Conservation (phyloP, 2,113 vertebrate species). For the Megalops atlanticus region DNA sequence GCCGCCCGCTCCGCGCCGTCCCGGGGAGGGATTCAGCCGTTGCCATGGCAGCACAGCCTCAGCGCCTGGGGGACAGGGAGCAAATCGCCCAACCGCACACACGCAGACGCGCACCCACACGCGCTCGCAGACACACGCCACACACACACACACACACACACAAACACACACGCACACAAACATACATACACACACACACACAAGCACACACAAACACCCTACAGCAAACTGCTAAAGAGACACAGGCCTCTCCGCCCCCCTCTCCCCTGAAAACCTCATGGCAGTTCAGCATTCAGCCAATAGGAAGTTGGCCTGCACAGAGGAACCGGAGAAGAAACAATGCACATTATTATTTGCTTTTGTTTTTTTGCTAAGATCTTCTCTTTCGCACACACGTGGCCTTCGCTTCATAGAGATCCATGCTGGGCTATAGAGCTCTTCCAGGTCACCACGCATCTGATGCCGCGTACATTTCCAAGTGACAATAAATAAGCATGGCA, state of each 20-base stretch:
- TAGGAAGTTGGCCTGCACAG: not conserved
- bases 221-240: not conserved
- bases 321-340: not conserved
- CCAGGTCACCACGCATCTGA: not conserved
- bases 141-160: slow-evolving; percentile 37
- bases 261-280: not conserved
- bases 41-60: slow-evolving; percentile 76
- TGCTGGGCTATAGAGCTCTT: not conserved
- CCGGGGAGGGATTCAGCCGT: slow-evolving; percentile 68
- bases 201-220: not conserved
- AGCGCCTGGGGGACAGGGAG: slow-evolving; percentile 40
- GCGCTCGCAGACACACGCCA: slow-evolving; percentile 27
- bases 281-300: not conserved
- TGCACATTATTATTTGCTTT: not conserved
- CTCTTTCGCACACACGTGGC: not conserved
- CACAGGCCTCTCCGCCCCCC: not conserved
- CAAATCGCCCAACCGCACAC: slow-evolving; percentile 25
- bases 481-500: not conserved
- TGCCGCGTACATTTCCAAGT: not conserved
- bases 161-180: not conserved
- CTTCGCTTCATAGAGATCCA: not conserved
- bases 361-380: not conserved
- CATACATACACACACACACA: not conserved
- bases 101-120: slow-evolving; percentile 32
- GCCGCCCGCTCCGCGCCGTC: slow-evolving; percentile 67